Evolutionary conservation across 2,113 vertebrate species (phyloP), one percentile per base, ranked within the genome.

Genomic region (Misgurnus anguillicaudatus): DNA sequence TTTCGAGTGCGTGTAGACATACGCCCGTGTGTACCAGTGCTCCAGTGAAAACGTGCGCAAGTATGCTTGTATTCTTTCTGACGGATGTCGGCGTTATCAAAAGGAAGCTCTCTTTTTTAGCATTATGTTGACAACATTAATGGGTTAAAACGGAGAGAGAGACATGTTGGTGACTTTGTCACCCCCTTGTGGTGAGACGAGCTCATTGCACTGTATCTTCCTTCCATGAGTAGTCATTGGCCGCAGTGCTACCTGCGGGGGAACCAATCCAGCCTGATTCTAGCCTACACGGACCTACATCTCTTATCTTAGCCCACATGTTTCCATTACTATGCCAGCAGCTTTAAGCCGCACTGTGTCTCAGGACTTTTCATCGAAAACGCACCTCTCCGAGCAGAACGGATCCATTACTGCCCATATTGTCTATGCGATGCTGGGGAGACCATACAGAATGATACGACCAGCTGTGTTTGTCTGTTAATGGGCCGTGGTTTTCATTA

Each of bases 321-420:
- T 89, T 77, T 88, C 84, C 86, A 86, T 91, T 93, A 88, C 92
- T 92, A 93, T 91, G 91, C 89, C 87, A 89, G 88, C 87, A 91
- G 90, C 89, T 91, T 87, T 85, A 89, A 90, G 93, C 90, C 89
- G 90, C 92, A 91, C 88, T 90, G 91, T 93, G 91, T 93, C 92
- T 93, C 93, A 93, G 92, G 93, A 94, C 88, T 91, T 88, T 90
- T 91, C 80, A 86, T 89, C 83, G 87, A 88, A 87, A 78, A 65
- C 67, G 81, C 87, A 75, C 81, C 76, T 73, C 69, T 79, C 82
- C 82, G 75, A 75, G 64, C 78, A 63, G 65, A 78, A 73, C 79
- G 79, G 75, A 86, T 71, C 24, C 45, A 80, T 65, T 42, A 39
- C 48, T 80, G 42, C 41, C 48, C 57, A 5, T 77, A 61, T 42